Evolutionary conservation across 2,888 invertebrate genomes (phyloP).

Genomic region (Marasmarcha lunaedactyla): DNA sequence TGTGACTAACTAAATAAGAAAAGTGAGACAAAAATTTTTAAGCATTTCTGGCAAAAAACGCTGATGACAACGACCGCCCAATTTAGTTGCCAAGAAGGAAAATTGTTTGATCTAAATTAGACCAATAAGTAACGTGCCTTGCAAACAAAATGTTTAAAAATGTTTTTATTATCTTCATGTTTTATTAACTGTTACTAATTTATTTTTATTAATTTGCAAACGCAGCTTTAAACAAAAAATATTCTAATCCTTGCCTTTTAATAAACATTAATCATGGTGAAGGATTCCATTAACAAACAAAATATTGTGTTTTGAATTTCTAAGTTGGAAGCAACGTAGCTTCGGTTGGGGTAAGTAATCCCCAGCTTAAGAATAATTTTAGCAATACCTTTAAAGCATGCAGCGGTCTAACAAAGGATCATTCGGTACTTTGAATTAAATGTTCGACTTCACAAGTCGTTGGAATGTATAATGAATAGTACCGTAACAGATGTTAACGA

Average conservation of each 20-base stretch:
- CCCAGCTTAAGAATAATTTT: slow-evolving; percentile 15
- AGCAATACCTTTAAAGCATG: slow-evolving; percentile 49
- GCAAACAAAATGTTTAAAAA: slow-evolving; percentile 35
- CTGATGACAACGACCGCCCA: slow-evolving; percentile 57
- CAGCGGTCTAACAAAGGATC: slow-evolving; percentile 60
- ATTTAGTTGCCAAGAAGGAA: slow-evolving; percentile 45
- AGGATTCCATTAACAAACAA: background rate
- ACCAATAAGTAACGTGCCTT: slow-evolving; percentile 52
- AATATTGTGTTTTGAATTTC: background rate
- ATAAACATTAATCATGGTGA: background rate
- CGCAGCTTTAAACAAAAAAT: no score
- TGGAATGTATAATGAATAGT: slow-evolving; percentile 71
- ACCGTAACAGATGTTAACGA: slow-evolving; percentile 71
- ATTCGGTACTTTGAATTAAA: slow-evolving; percentile 66
- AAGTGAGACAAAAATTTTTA: slow-evolving; percentile 32
- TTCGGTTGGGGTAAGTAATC: background rate
- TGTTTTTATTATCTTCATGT: slow-evolving; percentile 40
- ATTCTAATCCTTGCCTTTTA: no score
- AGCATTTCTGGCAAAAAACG: slow-evolving; percentile 61
- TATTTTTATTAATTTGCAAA: no score
- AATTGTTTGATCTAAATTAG: slow-evolving; percentile 64
- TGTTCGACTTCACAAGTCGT: slow-evolving; percentile 68
- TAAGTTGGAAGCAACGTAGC: background rate
- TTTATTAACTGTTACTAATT: slow-evolving; percentile 23
- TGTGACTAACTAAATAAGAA: no score